Conservation (phyloP, 2,888 invertebrate species). For the Palloptera scutellata region DNA sequence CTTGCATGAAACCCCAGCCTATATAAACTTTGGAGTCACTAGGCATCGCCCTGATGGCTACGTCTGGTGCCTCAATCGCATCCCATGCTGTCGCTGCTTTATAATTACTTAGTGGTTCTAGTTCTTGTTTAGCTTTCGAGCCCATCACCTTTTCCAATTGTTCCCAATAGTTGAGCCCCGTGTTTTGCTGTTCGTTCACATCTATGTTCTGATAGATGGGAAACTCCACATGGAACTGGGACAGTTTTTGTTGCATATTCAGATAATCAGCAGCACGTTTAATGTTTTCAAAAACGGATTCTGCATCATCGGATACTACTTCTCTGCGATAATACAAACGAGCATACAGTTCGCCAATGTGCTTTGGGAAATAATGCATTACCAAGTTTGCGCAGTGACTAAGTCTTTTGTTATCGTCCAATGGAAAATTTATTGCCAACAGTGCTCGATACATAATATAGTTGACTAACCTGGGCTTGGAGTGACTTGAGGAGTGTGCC, state of each 20-base stretch:
- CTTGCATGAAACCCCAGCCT: slow-evolving; percentile 54
- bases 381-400: slow-evolving; percentile 47
- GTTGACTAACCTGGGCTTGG: slow-evolving; percentile 49
- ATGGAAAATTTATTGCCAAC: slow-evolving; percentile 42
- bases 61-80: slow-evolving; percentile 47
- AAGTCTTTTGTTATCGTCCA: slow-evolving; percentile 34
- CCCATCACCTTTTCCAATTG: slow-evolving; percentile 44
- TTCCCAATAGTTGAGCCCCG: slow-evolving; percentile 50
- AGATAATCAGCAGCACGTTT: slow-evolving; percentile 36
- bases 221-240: slow-evolving; percentile 42
- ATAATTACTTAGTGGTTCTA: slow-evolving; percentile 42
- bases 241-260: slow-evolving; percentile 43
- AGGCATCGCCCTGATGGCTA: slow-evolving; percentile 43
- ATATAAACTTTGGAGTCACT: slow-evolving; percentile 47
- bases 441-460: slow-evolving; percentile 56
- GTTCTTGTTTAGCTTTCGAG: slow-evolving; percentile 45
- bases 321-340: slow-evolving; percentile 42
- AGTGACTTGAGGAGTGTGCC: slow-evolving; percentile 42
- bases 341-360: slow-evolving; percentile 54
- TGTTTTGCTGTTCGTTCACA: slow-evolving; percentile 41
- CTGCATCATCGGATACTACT: slow-evolving; percentile 46
- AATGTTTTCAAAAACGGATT: slow-evolving; percentile 45
- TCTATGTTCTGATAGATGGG: slow-evolving; percentile 47
- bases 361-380: slow-evolving; percentile 52
- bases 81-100: slow-evolving; percentile 29